Evolutionary conservation across 1,140 invertebrate genomes (phyloP).

Genomic region (Caenorhabditis briggsae): DNA sequence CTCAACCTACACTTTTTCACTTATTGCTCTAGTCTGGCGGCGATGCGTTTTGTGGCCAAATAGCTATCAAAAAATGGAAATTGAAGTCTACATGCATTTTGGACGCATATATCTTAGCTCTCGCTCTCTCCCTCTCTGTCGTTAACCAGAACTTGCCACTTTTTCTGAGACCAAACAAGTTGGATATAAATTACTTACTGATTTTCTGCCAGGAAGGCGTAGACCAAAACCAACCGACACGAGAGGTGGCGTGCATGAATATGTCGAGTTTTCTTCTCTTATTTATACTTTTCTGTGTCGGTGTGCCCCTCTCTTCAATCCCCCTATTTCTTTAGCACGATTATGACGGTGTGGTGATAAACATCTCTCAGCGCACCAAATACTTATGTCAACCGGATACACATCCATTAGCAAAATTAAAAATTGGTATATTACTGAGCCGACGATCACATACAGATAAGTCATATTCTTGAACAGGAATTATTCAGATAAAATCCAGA

Average conservation of each 20-base stretch:
- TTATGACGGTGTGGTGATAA: constrained; percentile 29
- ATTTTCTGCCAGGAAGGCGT: background rate
- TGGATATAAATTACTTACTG: background rate
- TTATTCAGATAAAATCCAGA: background rate
- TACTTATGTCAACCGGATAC: background rate
- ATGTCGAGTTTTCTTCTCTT: background rate
- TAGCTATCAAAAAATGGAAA: no score
- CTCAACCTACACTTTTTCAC: no score
- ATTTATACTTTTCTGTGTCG: background rate
- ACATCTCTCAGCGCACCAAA: background rate
- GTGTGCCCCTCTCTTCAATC: background rate
- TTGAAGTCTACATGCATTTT: no score
- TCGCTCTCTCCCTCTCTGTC: background rate
- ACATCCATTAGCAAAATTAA: constrained; percentile 8
- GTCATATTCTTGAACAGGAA: no score
- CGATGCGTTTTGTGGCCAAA: no score
- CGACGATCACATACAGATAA: no score
- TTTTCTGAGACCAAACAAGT: background rate
- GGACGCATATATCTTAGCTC: background rate
- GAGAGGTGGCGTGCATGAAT: constrained; percentile 47
- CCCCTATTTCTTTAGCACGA: constrained; percentile 19
- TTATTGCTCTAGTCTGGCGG: no score
- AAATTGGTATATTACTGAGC: background rate
- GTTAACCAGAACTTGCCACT: background rate
- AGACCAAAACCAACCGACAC: constrained; percentile 27